These are phyloP conservation scores for Aurelia coerulea DNA, from an alignment of 30 jellyfish, hydroid and myxozoan species.

Conservation along the genomic window DNA sequence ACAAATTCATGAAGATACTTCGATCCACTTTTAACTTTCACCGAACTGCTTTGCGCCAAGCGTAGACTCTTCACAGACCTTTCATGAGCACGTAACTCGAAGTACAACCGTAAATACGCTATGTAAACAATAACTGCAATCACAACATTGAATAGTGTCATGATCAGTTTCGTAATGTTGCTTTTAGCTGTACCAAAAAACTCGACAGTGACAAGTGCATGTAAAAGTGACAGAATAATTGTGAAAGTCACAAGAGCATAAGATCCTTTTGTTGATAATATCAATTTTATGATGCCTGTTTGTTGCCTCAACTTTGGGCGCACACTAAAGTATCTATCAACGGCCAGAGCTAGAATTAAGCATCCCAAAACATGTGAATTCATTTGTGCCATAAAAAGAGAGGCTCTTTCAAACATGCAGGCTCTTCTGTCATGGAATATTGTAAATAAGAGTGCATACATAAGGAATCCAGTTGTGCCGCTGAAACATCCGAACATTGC, in stretches of 20 bases:
- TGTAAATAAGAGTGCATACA: constrained; percentile 30
- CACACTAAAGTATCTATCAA: constrained; percentile 46
- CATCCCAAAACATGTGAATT: constrained; percentile 29
- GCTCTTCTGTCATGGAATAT: background rate
- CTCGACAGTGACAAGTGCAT: constrained; percentile 51
- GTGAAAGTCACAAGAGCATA: background rate
- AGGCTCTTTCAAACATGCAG: constrained; percentile 13
- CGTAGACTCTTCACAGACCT: background rate
- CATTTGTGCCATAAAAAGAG: constrained; percentile 19
- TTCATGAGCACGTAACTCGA: constrained; percentile 21
- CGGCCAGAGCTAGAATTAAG: constrained; percentile 26
- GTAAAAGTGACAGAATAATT: constrained; percentile 24
- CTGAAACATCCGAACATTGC: constrained; percentile 22
- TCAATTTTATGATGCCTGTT: constrained; percentile 1
- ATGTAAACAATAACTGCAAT: constrained; percentile 33
- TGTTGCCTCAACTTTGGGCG: constrained; percentile 6
- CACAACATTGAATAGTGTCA: constrained; percentile 24
- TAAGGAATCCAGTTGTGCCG: constrained; percentile 39
- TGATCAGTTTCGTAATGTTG: background rate
- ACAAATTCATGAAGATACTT: constrained; percentile 24
- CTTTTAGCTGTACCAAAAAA: constrained; percentile 1
- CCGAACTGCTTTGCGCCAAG: background rate
- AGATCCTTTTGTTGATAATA: constrained; percentile 24
- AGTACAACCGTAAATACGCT: constrained; percentile 35
- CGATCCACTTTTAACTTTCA: background rate